phyloP scores from a whole-genome alignment of 1,140 invertebrate species.

The Archivesica marissinica region DNA sequence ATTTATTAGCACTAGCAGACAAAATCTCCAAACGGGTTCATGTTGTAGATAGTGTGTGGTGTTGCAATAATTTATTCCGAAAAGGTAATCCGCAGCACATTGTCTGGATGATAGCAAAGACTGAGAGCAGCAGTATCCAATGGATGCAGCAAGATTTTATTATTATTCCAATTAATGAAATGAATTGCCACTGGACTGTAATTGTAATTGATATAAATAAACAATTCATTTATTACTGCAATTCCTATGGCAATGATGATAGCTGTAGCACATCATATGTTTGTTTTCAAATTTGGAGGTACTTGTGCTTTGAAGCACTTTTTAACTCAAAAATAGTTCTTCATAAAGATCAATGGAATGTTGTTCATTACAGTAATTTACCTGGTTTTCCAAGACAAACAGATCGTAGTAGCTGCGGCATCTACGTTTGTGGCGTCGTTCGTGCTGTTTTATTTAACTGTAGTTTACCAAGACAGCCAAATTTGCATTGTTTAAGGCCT shows the following conservation, averaged over 20 bases:
- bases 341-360: not conserved
- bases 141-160: not conserved
- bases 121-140: not conserved
- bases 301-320: not conserved
- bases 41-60: not conserved
- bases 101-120: not conserved
- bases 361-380: not conserved
- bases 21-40: not conserved
- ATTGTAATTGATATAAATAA: not conserved
- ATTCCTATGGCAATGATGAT: not conserved
- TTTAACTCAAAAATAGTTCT: not conserved
- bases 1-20: not conserved
- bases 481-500: not conserved
- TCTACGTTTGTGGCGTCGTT: conserved; percentile 11
- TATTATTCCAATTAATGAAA: conserved; percentile 15
- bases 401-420: conserved; percentile 11
- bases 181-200: not conserved
- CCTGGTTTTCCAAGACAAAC: conserved; percentile 5
- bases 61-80: not conserved
- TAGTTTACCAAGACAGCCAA: not conserved
- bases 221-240: conserved; percentile 2
- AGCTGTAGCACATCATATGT: not conserved
- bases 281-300: conserved; percentile 12
- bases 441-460: not conserved
- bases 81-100: conserved; percentile 4